A percentile compares a stretch with the other conserved stretches of the same genome.
Conservation (phyloP, 2,113 vertebrate species). For the Callocephalon fimbriatum region DNA sequence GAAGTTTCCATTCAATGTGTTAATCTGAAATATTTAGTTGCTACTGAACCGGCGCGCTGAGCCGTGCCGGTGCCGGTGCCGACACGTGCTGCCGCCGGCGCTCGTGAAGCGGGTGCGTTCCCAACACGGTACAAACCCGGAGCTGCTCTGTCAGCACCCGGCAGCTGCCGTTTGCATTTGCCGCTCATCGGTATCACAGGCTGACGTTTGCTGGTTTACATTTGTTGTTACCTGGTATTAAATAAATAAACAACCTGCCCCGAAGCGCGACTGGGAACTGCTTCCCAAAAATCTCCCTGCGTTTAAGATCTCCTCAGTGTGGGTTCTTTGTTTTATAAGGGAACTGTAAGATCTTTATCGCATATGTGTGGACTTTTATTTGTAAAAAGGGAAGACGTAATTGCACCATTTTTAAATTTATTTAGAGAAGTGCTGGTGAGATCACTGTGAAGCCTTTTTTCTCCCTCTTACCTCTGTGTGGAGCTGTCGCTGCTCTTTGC, state of each 20-base stretch:
- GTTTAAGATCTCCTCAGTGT: not conserved
- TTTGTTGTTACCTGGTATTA: not conserved
- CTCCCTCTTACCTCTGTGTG: not conserved
- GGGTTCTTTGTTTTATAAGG: not conserved
- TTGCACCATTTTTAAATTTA: not conserved
- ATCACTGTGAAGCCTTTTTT: not conserved
- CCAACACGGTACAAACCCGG: too few species aligned
- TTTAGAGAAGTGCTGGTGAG: not conserved
- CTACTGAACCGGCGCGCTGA: too few species aligned
- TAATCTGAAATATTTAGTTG: too few species aligned
- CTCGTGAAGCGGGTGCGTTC: too few species aligned
- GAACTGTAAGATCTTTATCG: not conserved
- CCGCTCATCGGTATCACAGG: not conserved
- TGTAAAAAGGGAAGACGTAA: not conserved
- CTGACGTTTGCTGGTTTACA: not conserved
- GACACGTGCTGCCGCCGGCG: fast-evolving
- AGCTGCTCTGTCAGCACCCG: too few species aligned
- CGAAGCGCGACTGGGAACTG: not conserved
- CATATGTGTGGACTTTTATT: not conserved
- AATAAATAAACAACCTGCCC: not conserved
- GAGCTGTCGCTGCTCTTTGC: not conserved
- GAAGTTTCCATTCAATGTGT: too few species aligned
- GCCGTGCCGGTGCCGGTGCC: too few species aligned
- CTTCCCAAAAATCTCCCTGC: not conserved
- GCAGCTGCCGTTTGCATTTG: not conserved